Base-by-base conservation (phyloP, 2,797 vertebrate genomes). In the Zenarchopterus dispar region DNA sequence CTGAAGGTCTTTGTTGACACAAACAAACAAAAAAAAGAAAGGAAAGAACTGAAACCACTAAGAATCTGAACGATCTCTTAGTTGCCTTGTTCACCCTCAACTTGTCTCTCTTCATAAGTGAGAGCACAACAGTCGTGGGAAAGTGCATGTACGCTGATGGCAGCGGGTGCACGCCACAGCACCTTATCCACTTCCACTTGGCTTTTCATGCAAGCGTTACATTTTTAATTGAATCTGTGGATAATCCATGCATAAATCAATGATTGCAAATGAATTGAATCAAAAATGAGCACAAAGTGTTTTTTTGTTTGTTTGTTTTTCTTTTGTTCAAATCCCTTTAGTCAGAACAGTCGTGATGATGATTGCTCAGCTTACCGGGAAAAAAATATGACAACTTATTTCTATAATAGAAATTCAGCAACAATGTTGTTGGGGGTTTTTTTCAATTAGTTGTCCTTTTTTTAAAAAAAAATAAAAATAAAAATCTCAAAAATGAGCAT, bases 171-270 rank as follows among this genome's bases (percentile, higher is more conserved):
- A 82, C 90, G 91, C 58, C 91, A 86, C 66, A 57, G 70, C 18
- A 68, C 90, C 83, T 16, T 92, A 55, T 62, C 82, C 47, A 85
- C 89, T 2, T 84, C 87, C 28, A 82, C 43, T 67, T 93, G 89
- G 86, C 91, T 90, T 70, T 82, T 86, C 17, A 56, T 90, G 6
- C 55, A 90, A 80, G 24, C 6, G 24, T 26, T 26, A 26, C 28
- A 28, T 28, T 28, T 28, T 26, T 26, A 3, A 26, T 26, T 28
- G 5, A 28, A 6, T 28, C 28, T 28, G 28, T 28, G 28, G 5
- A 8, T 28, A 28, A 6, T 57, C 43, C 48, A 58, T 1, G 24
- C 28, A n/a, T 19, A 56, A 6, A 65, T 71, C 26, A 72, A 70
- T 36, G 31, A 71, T 31, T 92, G 89, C 67, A 66, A 28, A 28